These are phyloP conservation scores for Phaethon lepturus DNA, from an alignment of 2,113 vertebrate genomes.

Conservation along the genomic window DNA sequence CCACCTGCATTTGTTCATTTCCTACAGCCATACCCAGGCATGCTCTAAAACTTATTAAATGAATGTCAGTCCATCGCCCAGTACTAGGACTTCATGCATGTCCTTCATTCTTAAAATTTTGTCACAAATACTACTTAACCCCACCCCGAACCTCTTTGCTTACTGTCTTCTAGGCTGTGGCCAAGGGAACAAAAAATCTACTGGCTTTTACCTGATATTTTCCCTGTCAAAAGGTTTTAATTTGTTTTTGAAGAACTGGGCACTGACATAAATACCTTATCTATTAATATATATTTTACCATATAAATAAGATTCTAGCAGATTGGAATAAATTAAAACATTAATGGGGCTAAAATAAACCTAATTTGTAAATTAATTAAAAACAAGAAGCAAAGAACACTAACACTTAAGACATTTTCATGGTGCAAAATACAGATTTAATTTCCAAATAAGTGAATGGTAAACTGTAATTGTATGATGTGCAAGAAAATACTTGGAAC, in stretches of 20 bases:
- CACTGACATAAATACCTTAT: not conserved
- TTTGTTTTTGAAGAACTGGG: not conserved
- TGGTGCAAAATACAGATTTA: conserved; percentile 29
- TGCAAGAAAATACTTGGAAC: not conserved
- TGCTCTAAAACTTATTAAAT: not conserved
- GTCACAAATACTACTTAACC: not conserved
- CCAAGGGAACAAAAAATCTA: not conserved
- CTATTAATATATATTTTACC: not conserved
- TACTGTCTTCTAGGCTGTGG: not conserved
- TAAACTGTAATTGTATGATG: conserved; percentile 25
- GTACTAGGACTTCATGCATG: not conserved
- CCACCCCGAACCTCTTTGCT: not conserved
- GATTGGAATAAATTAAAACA: conserved; percentile 29
- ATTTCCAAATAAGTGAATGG: conserved; percentile 28
- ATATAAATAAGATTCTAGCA: not conserved
- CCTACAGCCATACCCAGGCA: rapidly evolving
- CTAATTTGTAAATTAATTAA: conserved; percentile 44
- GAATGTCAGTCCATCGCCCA: not conserved
- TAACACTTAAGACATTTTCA: not conserved
- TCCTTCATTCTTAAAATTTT: not conserved
- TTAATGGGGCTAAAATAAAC: conserved; percentile 7
- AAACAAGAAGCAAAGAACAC: not conserved
- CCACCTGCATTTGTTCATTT: not conserved
- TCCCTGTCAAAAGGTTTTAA: not conserved
- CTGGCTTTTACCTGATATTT: not conserved